Evolutionary conservation across 2,113 vertebrate genomes (phyloP).

Genomic region (Spea multiplicata): DNA sequence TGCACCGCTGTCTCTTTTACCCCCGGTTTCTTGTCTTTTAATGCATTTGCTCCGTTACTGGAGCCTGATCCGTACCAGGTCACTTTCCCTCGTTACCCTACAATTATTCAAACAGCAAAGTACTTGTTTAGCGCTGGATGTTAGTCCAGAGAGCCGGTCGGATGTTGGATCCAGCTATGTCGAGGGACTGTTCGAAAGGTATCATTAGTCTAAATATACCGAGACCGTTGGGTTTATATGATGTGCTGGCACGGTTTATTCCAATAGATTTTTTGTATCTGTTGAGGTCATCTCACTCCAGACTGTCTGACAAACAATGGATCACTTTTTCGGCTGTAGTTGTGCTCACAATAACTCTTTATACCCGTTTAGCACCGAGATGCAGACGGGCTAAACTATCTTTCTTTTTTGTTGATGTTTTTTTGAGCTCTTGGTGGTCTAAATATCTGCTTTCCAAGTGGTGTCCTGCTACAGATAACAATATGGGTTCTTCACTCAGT

Average conservation of each 20-base stretch:
- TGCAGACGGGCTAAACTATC: not conserved
- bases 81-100: too few species aligned
- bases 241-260: conserved; percentile 9
- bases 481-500: not conserved
- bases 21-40: too few species aligned
- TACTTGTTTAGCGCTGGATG: not conserved
- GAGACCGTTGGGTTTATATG: conserved; percentile 5
- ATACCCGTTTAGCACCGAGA: not conserved
- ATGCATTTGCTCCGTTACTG: too few species aligned
- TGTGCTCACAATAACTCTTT: conserved; percentile 13
- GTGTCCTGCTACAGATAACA: not conserved
- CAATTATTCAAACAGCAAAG: too few species aligned
- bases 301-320: conserved; percentile 34
- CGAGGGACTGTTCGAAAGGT: not conserved
- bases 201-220: conserved; percentile 3
- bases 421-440: conserved; percentile 7
- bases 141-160: not conserved
- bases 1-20: too few species aligned
- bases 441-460: not conserved
- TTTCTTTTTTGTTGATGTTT: not conserved
- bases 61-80: too few species aligned
- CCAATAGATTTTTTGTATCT: conserved; percentile 23
- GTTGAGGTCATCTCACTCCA: conserved; percentile 44
- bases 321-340: conserved; percentile 18
- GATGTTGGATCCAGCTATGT: not conserved